phyloP scores from a whole-genome alignment of 2,888 invertebrate species.

The Limenitis camilla region DNA sequence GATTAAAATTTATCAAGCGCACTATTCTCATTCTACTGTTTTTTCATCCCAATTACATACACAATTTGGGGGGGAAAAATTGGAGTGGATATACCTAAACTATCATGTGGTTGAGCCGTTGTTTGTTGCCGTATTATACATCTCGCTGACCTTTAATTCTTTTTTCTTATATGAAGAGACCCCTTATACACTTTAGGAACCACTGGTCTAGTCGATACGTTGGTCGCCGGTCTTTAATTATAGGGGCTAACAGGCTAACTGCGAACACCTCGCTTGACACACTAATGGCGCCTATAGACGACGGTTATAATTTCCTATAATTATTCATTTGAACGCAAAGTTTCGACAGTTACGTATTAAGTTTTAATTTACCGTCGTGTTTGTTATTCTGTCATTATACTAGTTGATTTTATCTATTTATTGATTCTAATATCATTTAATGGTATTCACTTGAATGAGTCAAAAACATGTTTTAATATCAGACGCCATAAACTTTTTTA shows the following conservation, averaged over 20 bases:
- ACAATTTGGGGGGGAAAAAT: too few species aligned
- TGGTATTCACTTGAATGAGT: neutral
- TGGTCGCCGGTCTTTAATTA: conserved; percentile 61
- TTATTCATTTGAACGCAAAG: conserved; percentile 61
- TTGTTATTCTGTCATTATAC: conserved; percentile 22
- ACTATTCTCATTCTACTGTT: too few species aligned
- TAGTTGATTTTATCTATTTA: conserved; percentile 5
- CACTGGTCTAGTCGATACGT: conserved; percentile 50
- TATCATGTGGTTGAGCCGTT: too few species aligned
- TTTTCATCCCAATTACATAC: too few species aligned
- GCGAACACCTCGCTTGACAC: conserved; percentile 68
- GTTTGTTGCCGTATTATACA: too few species aligned
- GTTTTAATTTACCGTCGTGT: conserved; percentile 35
- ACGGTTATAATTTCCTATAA: conserved; percentile 59
- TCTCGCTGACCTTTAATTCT: too few species aligned
- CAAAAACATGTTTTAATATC: too few species aligned
- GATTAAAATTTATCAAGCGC: too few species aligned
- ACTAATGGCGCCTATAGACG: conserved; percentile 51
- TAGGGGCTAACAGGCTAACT: conserved; percentile 62
- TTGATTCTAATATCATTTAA: conserved; percentile 8
- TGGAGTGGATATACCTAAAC: too few species aligned
- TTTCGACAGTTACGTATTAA: conserved; percentile 48
- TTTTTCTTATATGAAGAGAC: too few species aligned
- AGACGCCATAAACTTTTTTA: too few species aligned
- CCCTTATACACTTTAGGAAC: too few species aligned